A percentile compares a stretch with the other conserved stretches of the same genome.
phyloP scores from a whole-genome alignment of 2,113 vertebrate genomes.

The Pteropus alecto region DNA sequence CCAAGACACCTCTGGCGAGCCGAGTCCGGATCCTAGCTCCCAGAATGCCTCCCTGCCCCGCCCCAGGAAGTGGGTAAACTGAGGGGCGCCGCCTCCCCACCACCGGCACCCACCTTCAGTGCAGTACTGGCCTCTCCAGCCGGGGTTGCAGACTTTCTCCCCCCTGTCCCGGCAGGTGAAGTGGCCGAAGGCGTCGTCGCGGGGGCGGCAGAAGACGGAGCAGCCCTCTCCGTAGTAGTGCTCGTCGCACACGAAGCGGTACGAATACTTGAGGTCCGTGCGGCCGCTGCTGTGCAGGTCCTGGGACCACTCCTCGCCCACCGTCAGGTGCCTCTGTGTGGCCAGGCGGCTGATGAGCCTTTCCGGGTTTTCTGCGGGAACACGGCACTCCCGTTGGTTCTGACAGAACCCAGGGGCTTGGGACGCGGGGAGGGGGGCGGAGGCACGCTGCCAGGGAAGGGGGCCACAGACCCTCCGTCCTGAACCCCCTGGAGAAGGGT shows the following conservation, averaged over 20 bases:
- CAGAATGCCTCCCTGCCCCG: too few species aligned
- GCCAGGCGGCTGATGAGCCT: constrained; percentile 95
- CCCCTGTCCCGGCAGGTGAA: constrained; percentile 97
- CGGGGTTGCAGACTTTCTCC: constrained; percentile 96
- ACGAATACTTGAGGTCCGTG: constrained; percentile 96
- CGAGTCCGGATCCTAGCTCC: not conserved
- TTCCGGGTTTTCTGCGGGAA: constrained; percentile 91
- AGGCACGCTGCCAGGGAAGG: not conserved
- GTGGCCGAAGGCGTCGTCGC: constrained; percentile 97
- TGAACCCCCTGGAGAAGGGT: not conserved
- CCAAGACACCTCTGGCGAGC: not conserved
- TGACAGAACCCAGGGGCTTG: not conserved
- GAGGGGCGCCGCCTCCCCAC: not conserved
- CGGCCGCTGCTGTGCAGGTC: constrained; percentile 92
- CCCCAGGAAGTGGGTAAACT: not conserved
- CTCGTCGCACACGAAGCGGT: constrained; percentile 96
- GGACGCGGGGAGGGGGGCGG: fast-evolving
- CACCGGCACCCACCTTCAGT: constrained; percentile 91
- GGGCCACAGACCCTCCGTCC: not conserved
- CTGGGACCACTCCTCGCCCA: constrained; percentile 97
- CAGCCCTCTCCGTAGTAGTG: constrained; percentile 98
- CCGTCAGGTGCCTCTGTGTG: constrained; percentile 94
- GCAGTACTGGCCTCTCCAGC: constrained; percentile 98
- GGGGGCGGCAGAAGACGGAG: constrained; percentile 96
- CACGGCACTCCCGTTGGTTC: not conserved